Evolutionary conservation across 2,888 invertebrate species (phyloP), one percentile per base, ranked within the genome.

Genomic region (Xestia c-nigrum): DNA sequence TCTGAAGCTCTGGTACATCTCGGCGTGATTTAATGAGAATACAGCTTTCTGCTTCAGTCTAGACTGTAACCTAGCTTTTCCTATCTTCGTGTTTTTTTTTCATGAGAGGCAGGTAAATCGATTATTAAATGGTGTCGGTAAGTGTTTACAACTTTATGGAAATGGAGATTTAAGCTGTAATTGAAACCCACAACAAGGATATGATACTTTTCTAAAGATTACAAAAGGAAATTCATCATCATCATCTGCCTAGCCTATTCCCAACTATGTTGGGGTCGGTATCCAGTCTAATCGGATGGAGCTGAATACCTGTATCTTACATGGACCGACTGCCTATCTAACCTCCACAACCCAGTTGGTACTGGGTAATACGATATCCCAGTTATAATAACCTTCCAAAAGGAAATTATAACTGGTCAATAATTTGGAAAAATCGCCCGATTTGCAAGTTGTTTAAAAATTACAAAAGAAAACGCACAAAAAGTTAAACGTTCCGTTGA

Each of bases 11-110:
- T 66, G 12, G 9, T 52, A 31, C 5, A 55, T 55, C 67, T 68
- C 31, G 47, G 14, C 52, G 24, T 59, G 47, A 52, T 59, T 67
- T 85, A 74, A 80, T 80, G 81, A 71, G 55, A 24, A 50, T 71
- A 47, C 14, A 46, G 47, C 47, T 68, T 68, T 63, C 24, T 21
- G 31, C 10, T 70, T 70, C 50, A 46, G 69, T 70, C 63, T 84
- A 67, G 69, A 63, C 50, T 57, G 19, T 61, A 73, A 47, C n/a
- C 31, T 55, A 57, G n/a, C 16, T 38, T 84, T 64, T 74, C 5
- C 2, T 77, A 46, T 52, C n/a, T 59, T 6, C 1, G 7, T 59
- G 21, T 24, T 74, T 46, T 64, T 52, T 63, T 84, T 74, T 1
- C 21, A n/a, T 52, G 63, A 70, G 50, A 47, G 5, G 57, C 21